Percentiles rank a stretch among this genome's conserved stretches.
Conservation (phyloP, 2,888 invertebrate genomes). For the Vandiemenella viatica region DNA sequence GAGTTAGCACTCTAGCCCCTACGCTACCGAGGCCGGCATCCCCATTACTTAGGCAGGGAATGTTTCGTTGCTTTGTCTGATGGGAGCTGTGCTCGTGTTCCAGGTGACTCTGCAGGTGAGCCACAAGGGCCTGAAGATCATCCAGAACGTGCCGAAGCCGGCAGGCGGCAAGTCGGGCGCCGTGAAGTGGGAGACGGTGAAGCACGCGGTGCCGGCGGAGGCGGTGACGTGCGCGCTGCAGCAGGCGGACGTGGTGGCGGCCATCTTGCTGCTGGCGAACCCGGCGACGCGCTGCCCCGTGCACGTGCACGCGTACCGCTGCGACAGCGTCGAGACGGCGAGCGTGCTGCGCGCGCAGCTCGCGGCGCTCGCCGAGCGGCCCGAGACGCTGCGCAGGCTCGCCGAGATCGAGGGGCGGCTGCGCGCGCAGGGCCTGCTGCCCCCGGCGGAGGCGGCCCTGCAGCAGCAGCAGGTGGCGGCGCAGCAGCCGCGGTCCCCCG, state of each 20-base stretch:
- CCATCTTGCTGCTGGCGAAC: conserved; percentile 83
- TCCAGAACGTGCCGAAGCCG: conserved; percentile 51
- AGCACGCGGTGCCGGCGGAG: conserved; percentile 87
- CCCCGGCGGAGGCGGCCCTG: conserved; percentile 23
- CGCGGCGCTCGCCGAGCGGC: conserved; percentile 60
- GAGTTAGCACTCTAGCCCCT: too few relatives aligned
- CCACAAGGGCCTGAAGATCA: conserved; percentile 85
- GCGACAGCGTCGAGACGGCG: conserved; percentile 87
- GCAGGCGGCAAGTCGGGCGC: conserved; percentile 29
- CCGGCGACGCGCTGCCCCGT: conserved; percentile 87
- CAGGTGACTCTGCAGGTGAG: conserved; percentile 79
- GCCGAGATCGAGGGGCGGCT: conserved; percentile 58
- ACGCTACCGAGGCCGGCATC: too few relatives aligned
- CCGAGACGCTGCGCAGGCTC: conserved; percentile 76
- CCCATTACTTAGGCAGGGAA: too few relatives aligned
- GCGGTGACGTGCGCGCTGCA: conserved; percentile 84
- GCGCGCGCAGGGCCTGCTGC: conserved; percentile 27
- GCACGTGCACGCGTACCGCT: conserved; percentile 81
- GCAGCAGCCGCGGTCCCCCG: conserved; percentile 24
- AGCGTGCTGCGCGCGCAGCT: conserved; percentile 71
- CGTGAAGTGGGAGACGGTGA: conserved; percentile 52
- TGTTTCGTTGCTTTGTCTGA: too few relatives aligned
- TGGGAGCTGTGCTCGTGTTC: too few relatives aligned
- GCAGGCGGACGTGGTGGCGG: conserved; percentile 84
- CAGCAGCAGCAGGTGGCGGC: conserved; percentile 20